Base-by-base conservation (phyloP, 1,140 invertebrate genomes). In the Radopholus similis region DNA sequence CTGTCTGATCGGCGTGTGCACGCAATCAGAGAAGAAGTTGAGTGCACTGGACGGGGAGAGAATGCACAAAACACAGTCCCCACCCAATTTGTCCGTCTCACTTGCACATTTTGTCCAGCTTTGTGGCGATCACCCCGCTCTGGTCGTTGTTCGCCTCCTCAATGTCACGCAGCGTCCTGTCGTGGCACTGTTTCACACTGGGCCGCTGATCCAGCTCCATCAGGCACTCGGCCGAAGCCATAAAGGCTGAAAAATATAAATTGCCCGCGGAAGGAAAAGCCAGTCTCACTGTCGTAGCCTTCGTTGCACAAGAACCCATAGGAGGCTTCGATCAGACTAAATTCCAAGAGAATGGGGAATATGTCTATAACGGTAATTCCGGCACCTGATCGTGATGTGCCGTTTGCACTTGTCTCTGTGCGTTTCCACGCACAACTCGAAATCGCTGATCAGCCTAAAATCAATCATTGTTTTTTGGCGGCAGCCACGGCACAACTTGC, bases 381-480 rank as follows among this genome's bases (percentile, higher is more conserved):
- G n/a, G n/a, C n/a, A n/a, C n/a, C n/a, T 77, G 47, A 81, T 81
- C 6, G 79, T 81, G n/a, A 81, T 82, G 56, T 81, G 79, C 28
- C 76, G 67, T 15, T 60, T 67, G 55, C 79, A 81, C 26, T 62
- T 66, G 23, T 55, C 42, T 26, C 78, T 38, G 51, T 66, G 76
- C 11, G 64, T 65, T 18, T 65, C 44, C 8, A 81, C 80, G 65
- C 79, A 81, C 59, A 30, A 54, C 42, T 81, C 80, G 67, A 81
- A 81, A 35, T 75, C 65, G 11, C 72, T 57, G 30, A 81, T 82
- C 49, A 81, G 62, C 71, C 78, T 80, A 49, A 73, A 81, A 56
- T 70, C 8, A 71, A 74, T 66, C 35, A 65, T 65, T 68, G 49
- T 47, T 11, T 28, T 59, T 13, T 26, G 30, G 32, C 37, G 78